Conservation (phyloP, 2,797 vertebrate genomes). For the Orientallactaga sibirica region DNA sequence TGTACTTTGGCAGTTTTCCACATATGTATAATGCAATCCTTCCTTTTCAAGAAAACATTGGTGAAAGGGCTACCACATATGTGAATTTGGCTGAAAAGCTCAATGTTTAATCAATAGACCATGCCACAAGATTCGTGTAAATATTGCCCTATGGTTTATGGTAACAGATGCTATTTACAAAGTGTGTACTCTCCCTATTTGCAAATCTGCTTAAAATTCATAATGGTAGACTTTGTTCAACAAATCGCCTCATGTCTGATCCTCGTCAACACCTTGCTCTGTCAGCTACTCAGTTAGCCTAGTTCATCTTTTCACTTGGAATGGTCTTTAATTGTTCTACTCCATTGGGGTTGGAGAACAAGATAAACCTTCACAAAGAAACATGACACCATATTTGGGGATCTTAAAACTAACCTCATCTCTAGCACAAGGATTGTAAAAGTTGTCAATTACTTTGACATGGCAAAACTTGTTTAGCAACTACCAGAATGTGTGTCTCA, state of each 20-base stretch:
- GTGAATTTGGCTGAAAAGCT: constrained; percentile 62
- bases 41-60: constrained; percentile 52
- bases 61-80: constrained; percentile 57
- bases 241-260: constrained; percentile 40
- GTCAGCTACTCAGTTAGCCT: constrained; percentile 10
- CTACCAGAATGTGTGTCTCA: background rate
- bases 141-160: constrained; percentile 77
- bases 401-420: constrained; percentile 29
- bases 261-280: constrained; percentile 55
- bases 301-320: constrained; percentile 57
- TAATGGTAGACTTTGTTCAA: constrained; percentile 77
- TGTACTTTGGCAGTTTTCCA: constrained; percentile 57
- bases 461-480: constrained; percentile 27
- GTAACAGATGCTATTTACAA: constrained; percentile 77
- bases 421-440: constrained; percentile 1
- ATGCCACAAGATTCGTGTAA: constrained; percentile 76
- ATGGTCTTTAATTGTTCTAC: constrained; percentile 50
- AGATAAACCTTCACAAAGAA: constrained; percentile 50
- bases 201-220: constrained; percentile 76
- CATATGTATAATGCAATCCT: constrained; percentile 43
- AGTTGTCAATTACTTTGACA: constrained; percentile 15
- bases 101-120: constrained; percentile 71
- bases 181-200: constrained; percentile 74
- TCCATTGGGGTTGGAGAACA: constrained; percentile 40
- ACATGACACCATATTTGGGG: background rate